Evolutionary conservation across 1,140 invertebrate genomes (phyloP).

Genomic region (Pectinophora gossypiella): DNA sequence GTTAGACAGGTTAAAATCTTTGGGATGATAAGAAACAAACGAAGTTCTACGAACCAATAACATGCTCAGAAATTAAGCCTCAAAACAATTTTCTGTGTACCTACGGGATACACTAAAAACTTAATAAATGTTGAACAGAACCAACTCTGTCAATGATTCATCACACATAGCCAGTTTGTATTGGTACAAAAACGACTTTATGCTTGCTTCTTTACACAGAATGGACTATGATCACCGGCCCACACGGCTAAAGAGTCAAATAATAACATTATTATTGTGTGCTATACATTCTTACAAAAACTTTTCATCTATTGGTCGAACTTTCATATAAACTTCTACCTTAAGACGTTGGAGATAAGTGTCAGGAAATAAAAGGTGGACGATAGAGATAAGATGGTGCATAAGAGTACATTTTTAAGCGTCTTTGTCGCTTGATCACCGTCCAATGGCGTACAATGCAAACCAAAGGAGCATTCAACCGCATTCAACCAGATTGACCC

Average conservation of each 20-base stretch:
- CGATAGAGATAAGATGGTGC: conserved; percentile 25
- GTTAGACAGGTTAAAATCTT: neutral
- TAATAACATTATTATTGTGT: conserved; percentile 65
- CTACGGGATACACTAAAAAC: neutral
- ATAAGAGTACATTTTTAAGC: conserved; percentile 61
- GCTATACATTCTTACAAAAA: conserved; percentile 6
- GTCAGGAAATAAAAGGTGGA: neutral
- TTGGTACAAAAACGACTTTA: conserved; percentile 49
- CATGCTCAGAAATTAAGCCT: neutral
- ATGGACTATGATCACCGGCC: conserved; percentile 58
- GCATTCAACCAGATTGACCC: conserved; percentile 39
- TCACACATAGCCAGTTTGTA: conserved; percentile 19
- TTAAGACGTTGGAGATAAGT: conserved; percentile 15
- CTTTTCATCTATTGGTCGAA: neutral
- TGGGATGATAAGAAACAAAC: neutral
- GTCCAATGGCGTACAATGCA: conserved; percentile 47
- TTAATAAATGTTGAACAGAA: neutral
- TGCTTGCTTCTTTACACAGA: conserved; percentile 53
- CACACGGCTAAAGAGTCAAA: conserved; percentile 56
- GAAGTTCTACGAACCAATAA: neutral
- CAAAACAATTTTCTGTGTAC: too few species aligned
- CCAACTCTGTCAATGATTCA: too few species aligned
- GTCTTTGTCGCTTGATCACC: conserved; percentile 60
- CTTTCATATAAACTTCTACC: too few species aligned
- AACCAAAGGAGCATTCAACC: conserved; percentile 38